phyloP scores from a whole-genome alignment of 2,888 invertebrate genomes.

The Barypeithes pellucidus region DNA sequence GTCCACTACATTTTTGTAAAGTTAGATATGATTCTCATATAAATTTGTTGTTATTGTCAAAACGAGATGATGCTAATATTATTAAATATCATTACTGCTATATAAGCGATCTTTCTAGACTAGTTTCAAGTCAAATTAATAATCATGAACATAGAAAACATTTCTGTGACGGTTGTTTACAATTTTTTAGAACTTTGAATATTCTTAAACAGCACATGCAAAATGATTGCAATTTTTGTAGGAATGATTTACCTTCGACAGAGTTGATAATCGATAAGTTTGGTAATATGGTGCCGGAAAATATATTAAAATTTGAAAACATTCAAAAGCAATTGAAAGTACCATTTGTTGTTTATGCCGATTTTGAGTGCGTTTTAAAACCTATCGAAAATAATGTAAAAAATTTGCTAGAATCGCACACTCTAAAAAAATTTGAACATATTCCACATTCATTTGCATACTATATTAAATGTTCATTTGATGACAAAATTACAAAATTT shows the following conservation, averaged over 20 bases:
- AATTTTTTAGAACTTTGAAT: neutral
- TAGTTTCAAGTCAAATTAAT: constrained; percentile 41
- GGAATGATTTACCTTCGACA: constrained; percentile 1
- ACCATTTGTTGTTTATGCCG: constrained; percentile 27
- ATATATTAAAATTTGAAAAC: constrained; percentile 47
- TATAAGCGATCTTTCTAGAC: neutral
- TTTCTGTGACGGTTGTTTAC: constrained; percentile 43
- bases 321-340: constrained; percentile 50
- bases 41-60: no score
- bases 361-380: constrained; percentile 47
- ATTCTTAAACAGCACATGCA: constrained; percentile 38
- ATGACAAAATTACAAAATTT: constrained; percentile 29
- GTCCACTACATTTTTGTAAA: neutral
- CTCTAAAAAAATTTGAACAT: constrained; percentile 10
- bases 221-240: constrained; percentile 28
- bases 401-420: constrained; percentile 39
- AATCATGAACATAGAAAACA: constrained; percentile 27
- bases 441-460: constrained; percentile 24
- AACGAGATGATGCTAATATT: neutral
- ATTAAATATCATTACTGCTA: neutral
- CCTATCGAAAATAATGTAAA: constrained; percentile 37
- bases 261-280: constrained; percentile 29
- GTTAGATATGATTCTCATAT: neutral
- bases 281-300: constrained; percentile 24
- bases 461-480: constrained; percentile 39